Evolutionary conservation across 2,113 vertebrate genomes (phyloP).

Genomic region (human (Homo sapiens)): GRCh38 chr7:111012501-111013000

Average conservation of each 20-base stretch:
- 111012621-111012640: background rate
- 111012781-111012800: background rate
- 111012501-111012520: conserved; percentile 48
- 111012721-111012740: background rate
- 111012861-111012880: background rate
- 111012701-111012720: background rate
- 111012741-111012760: background rate
- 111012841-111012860: background rate
- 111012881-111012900: background rate
- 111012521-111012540: conserved; percentile 56
- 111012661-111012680: background rate
- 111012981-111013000: accelerated
- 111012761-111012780: background rate
- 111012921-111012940: background rate
- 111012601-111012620: background rate
- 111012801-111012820: background rate
- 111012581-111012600: background rate
- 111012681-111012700: background rate
- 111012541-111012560: conserved; percentile 52
- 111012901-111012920: background rate
- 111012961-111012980: background rate
- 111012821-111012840: background rate
- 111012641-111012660: background rate
- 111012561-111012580: background rate
- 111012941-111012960: background rate